Conservation (phyloP, 2,113 vertebrate genomes). For the Edolisoma coerulescens region DNA sequence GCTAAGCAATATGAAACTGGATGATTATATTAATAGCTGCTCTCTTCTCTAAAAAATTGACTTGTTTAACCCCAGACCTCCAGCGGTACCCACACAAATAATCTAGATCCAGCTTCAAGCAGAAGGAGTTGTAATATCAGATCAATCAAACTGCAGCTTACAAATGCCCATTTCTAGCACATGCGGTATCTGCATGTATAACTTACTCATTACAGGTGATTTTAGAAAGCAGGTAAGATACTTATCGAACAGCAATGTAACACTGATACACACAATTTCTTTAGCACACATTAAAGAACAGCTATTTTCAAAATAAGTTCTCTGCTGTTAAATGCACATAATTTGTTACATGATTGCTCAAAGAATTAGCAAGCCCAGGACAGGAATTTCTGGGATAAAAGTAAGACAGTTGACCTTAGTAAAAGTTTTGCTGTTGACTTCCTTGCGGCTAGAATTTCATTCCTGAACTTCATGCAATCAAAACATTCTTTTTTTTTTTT, state of each 20-base stretch:
- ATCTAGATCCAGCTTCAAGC: background rate
- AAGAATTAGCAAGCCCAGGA: background rate
- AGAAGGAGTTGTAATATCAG: background rate
- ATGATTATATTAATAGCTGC: background rate
- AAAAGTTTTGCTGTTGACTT: background rate
- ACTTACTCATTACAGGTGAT: background rate
- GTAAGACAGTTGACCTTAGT: background rate
- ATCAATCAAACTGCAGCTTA: background rate
- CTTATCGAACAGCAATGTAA: background rate
- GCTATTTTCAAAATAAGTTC: background rate
- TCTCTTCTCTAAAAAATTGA: background rate
- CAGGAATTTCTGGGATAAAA: background rate
- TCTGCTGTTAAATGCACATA: background rate
- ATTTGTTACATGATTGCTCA: background rate
- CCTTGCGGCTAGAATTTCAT: background rate
- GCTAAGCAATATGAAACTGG: background rate
- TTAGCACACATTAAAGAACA: background rate
- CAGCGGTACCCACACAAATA: background rate
- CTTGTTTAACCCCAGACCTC: background rate
- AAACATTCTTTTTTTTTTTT: background rate
- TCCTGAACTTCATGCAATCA: background rate
- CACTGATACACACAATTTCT: background rate
- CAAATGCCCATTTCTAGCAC: background rate
- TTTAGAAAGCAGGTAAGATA: background rate
- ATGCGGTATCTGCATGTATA: background rate